These are phyloP conservation scores for Brachypteracias leptosomus DNA, from an alignment of 2,113 vertebrate species.

Conservation along the genomic window DNA sequence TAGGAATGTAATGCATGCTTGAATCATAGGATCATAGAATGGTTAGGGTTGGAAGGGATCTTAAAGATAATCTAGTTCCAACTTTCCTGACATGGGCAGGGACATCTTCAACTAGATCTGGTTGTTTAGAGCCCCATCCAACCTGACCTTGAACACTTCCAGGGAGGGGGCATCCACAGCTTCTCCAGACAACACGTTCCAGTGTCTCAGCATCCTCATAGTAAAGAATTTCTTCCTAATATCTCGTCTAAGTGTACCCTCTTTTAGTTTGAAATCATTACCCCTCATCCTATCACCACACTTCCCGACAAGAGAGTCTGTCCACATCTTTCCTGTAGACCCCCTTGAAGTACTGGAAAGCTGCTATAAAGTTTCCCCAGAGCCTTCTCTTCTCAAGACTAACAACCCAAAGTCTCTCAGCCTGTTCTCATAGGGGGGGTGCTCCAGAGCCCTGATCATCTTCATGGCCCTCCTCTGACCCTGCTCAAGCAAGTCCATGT, in stretches of 20 bases:
- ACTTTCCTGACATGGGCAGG: neutral
- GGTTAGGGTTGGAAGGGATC: neutral
- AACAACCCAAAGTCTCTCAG: neutral
- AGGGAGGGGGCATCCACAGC: neutral
- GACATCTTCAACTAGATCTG: neutral
- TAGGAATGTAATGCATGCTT: conserved; percentile 13
- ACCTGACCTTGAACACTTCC: neutral
- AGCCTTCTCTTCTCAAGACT: neutral
- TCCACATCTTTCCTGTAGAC: neutral
- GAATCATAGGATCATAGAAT: neutral
- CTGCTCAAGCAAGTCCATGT: neutral
- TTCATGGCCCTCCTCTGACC: neutral
- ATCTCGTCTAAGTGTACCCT: neutral
- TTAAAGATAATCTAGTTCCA: neutral
- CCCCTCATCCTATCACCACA: neutral
- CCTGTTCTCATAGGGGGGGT: neutral
- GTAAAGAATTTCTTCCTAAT: neutral
- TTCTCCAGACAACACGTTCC: neutral
- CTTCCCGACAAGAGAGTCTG: neutral
- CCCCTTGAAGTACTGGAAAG: neutral
- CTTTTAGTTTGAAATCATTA: neutral
- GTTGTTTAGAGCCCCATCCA: neutral
- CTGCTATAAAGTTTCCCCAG: neutral
- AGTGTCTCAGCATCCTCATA: neutral
- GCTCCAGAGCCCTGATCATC: neutral